These are phyloP conservation scores for Mesembrinibis cayennensis DNA, from an alignment of 2,113 vertebrate species.

Conservation along the genomic window DNA sequence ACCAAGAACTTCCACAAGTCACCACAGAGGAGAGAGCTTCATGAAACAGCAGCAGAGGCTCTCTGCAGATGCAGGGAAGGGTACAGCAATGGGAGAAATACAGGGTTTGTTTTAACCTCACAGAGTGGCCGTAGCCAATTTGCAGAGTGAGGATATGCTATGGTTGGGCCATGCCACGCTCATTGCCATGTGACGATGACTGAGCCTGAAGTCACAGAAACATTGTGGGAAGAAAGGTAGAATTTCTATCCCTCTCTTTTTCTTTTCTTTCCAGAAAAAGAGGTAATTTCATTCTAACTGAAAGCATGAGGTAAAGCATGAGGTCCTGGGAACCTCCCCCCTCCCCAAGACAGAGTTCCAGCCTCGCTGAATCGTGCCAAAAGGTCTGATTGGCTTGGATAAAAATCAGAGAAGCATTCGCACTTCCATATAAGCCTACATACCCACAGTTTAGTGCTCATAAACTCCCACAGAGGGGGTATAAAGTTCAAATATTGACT, in stretches of 20 bases:
- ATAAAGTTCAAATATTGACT: conserved; percentile 58
- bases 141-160: not conserved
- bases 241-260: not conserved
- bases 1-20: not conserved
- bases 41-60: not conserved
- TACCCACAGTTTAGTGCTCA: conserved; percentile 23
- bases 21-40: not conserved
- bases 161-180: not conserved
- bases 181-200: not conserved
- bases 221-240: not conserved
- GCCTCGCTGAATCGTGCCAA: not conserved
- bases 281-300: conserved; percentile 20
- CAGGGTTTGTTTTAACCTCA: not conserved
- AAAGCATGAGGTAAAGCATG: conserved; percentile 16
- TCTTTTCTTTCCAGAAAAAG: not conserved
- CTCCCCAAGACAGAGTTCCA: not conserved
- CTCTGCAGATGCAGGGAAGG: not conserved
- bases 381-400: conserved; percentile 37
- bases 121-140: not conserved
- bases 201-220: not conserved
- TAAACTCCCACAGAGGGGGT: conserved; percentile 44
- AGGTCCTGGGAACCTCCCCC: not conserved
- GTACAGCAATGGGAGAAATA: not conserved
- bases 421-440: conserved; percentile 62
- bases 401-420: conserved; percentile 35